Evolutionary conservation across 1,140 invertebrate species (phyloP), one percentile per base, ranked within the genome.

Genomic region (Bursaphelenchus mucronatus): DNA sequence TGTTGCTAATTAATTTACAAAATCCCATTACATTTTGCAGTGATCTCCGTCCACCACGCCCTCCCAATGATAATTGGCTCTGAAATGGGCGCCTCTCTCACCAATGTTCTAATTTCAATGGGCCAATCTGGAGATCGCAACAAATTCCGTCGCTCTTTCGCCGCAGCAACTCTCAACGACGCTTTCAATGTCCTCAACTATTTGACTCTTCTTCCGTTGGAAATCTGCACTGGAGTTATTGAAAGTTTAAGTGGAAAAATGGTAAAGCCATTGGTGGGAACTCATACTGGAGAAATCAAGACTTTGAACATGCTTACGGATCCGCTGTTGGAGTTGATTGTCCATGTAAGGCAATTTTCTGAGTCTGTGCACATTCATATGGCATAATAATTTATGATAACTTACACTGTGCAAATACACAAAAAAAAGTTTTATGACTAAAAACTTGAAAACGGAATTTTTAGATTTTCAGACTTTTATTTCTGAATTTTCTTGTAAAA

Each of bases 171-270:
- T n/a, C n/a, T 55, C 6, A 82, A 83, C 55, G 83, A 84, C 58
- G 82, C 82, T 64, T 85, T 84, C 69, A 85, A 85, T 74, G 83
- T 84, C 77, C 70, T 85, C 21, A 73, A 81, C 59, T 82, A 86
- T n/a, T 76, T 85, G 54, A 71, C 77, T 13, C 64, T 85, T 8
- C 72, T 85, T 15, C 80, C 79, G 11, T 51, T 85, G 15, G 84
- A 85, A 76, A 65, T 80, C 39, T n/a, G 67, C 1, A 70, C 77
- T 58, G 71, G 68, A 21, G 9, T 75, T 3, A 72, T 77, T 49
- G 76, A 77, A 53, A 71, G 62, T 21, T 13, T 76, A 5, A 71
- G 70, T 13, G 68, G 57, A 30, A 45, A 57, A 44, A 65, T 79
- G 10, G 74, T 76, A 9, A 56, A 70, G 40, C 76, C 76, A 2